A percentile compares a stretch with the other conserved stretches of the same genome.
Evolutionary conservation across 2,797 vertebrate genomes (phyloP).

Genomic region (Remorina albescens): DNA sequence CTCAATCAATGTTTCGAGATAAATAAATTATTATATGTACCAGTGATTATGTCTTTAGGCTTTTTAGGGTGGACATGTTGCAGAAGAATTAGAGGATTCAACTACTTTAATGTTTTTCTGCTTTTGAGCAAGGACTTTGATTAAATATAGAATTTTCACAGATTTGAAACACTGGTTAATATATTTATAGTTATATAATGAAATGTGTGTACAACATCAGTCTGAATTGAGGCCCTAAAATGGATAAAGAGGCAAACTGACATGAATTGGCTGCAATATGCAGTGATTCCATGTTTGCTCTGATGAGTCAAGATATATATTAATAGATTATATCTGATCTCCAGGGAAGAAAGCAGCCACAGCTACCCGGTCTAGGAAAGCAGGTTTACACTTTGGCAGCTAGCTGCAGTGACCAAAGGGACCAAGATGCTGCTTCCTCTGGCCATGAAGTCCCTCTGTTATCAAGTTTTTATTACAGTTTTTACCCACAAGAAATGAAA

Average conservation of each 20-base stretch:
- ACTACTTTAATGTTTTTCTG: neutral
- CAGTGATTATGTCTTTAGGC: neutral
- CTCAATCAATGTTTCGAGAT: too few relatives aligned
- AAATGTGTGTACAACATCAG: constrained; percentile 19
- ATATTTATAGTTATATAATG: too few relatives aligned
- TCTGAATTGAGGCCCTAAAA: neutral
- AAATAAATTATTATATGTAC: too few relatives aligned
- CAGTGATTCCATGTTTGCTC: constrained; percentile 34
- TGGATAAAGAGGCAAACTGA: constrained; percentile 3
- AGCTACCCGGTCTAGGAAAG: constrained; percentile 33
- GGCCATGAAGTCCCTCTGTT: constrained; percentile 37
- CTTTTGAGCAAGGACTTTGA: neutral
- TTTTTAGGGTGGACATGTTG: neutral
- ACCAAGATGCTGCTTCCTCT: constrained; percentile 25
- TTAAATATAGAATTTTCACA: neutral
- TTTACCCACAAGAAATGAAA: constrained; percentile 23
- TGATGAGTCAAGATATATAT: constrained; percentile 45
- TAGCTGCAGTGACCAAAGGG: constrained; percentile 10
- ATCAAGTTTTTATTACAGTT: constrained; percentile 32
- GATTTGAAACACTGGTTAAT: neutral
- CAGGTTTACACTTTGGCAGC: constrained; percentile 59
- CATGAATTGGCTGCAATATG: neutral
- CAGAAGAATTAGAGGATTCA: neutral
- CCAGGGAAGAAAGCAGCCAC: constrained; percentile 44
- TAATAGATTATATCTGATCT: constrained; percentile 56